Base-by-base conservation (phyloP, 2,113 vertebrate species). In the Alligator sinensis region DNA sequence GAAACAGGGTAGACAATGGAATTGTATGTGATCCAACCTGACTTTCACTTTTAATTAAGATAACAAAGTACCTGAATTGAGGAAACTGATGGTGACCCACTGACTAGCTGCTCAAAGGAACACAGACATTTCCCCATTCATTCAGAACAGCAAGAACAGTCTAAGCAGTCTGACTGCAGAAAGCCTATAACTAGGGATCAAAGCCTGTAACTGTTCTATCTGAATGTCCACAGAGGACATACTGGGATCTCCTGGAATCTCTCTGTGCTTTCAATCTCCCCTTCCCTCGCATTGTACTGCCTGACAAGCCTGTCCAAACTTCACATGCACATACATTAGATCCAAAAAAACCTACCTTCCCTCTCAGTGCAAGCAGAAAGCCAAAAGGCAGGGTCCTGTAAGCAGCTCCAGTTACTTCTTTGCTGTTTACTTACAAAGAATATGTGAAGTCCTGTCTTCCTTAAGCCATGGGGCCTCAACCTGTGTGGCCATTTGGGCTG, bases 41-140 rank as follows among this genome's bases (percentile, higher is more conserved):
- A 92, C 95, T 97, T 96, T 90, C 82, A n/a, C 75, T 95, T 97
- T 96, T 96, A 97, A 97, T 97, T 97, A 97, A 94, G 89, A 95
- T 97, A 97, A 97, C 94, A 94, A 97, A 94, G 96, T 89, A 93
- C 86, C 80, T 96, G 95, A 95, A 96, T 97, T 96, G 97, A 96
- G 93, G 75, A 95, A 97, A 68, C 89, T 91, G 47, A 94, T 90
- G 93, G 95, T 90, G 93, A 95, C 93, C 91, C 64, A 95, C 88
- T 68, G 82, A 72, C 78, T 84, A 94, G 85, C 47, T 85, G 64
- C 82, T 95, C 89, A 87, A 90, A 93, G 90, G 94, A 96, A 92
- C 80, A 95, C 91, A 96, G 95, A 96, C 84, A 93, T 55, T 92
- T 95, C 76, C 75, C 93, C 88, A 96, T 97, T 97, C 97, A 96